Base-by-base conservation (phyloP, 2,797 vertebrate genomes). In the Jordanella pulchra region DNA sequence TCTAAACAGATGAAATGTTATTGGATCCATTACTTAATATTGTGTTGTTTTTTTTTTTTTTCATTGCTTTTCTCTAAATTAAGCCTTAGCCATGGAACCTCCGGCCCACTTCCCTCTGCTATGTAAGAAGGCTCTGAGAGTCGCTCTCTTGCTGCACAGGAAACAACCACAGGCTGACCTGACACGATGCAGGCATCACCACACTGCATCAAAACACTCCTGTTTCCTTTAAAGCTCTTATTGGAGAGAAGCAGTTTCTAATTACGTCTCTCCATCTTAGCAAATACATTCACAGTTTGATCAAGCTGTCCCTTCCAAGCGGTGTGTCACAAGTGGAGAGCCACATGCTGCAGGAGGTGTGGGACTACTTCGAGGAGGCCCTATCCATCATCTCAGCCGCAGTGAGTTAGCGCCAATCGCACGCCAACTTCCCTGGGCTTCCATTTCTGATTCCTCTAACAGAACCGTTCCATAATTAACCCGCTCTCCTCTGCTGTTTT, bases 71-170 rank as follows among this genome's bases (percentile, higher is more conserved):
- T 21, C 13, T 35, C 27, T 55, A 1, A 82, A 42, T 82, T 51
- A 83, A 99, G 97, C 91, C 0, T 87, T 99, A 86, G 94, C 96
- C 42, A 95, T 98, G 96, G 97, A 98, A 84, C 74, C 91, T 32
- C 97, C 97, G 65, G 96, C 95, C 78, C 72, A 95, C 82, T 96
- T 95, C 83, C 97, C 97, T 55, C 79, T 82, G 9, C 86, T 98
- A 64, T 96, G 96, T 82, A 95, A 96, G 91, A 97, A 94, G 85
- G 96, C 96, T 82, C 92, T 99, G 91, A 94, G 92, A 88, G 91
- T 84, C 10, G 95, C 95, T 27, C 87, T 99, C 21, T 92, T 90
- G 35, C 91, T 98, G 76, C 88, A 96, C 84, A 96, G 87, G 86
- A 96, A 94, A 79, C 89, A 94, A 69, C 73, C 93, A 66, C 78